Evolutionary conservation across 2,113 vertebrate species (phyloP).

Genomic region (Larimichthys crocea): DNA sequence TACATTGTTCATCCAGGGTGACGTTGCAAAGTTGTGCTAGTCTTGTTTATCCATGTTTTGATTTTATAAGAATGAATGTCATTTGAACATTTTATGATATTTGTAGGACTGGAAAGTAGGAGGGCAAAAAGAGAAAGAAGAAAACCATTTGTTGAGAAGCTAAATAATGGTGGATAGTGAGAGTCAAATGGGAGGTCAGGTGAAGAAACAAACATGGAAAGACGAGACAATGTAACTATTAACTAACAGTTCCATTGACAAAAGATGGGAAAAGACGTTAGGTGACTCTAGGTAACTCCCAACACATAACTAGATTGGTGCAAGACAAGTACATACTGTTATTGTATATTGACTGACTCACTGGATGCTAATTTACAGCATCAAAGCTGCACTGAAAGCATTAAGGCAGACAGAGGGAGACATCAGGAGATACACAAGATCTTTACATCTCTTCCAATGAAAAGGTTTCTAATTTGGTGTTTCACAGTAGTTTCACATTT

Average conservation of each 20-base stretch:
- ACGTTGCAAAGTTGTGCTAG: not conserved
- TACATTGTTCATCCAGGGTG: constrained; percentile 12
- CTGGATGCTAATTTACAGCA: not conserved
- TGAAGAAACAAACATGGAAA: not conserved
- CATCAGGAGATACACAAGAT: not conserved
- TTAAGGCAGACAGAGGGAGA: not conserved
- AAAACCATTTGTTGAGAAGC: not conserved
- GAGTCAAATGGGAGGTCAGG: not conserved
- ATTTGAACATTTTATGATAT: not conserved
- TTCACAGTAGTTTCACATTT: not conserved
- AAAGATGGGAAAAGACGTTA: not conserved
- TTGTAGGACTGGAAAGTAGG: not conserved
- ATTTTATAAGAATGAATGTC: not conserved
- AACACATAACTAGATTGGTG: too few species aligned
- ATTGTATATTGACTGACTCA: not conserved
- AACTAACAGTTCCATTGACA: not conserved
- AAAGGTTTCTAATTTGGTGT: not conserved
- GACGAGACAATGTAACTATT: not conserved
- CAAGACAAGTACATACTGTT: not conserved
- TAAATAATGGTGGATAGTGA: not conserved
- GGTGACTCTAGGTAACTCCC: not conserved
- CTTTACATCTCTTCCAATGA: not conserved
- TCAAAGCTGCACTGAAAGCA: not conserved
- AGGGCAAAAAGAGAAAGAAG: not conserved
- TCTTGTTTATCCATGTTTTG: not conserved